phyloP scores from a whole-genome alignment of 2,113 vertebrate genomes.

The Poecilia latipinna region DNA sequence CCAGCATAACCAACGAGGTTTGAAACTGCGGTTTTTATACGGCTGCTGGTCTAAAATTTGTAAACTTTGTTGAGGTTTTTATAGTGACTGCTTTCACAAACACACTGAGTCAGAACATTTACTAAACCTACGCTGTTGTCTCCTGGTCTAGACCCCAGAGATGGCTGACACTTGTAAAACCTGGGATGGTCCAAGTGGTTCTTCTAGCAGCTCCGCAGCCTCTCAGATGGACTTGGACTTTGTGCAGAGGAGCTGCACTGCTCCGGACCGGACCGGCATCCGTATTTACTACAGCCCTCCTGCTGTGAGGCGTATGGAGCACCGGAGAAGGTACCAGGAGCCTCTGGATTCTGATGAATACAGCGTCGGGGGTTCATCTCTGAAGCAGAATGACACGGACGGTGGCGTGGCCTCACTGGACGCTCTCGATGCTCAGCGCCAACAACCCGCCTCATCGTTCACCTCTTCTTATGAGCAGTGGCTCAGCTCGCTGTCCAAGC shows the following conservation, averaged over 20 bases:
- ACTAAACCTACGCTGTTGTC: not conserved
- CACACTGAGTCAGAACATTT: not conserved
- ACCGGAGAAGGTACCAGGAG: conserved; percentile 60
- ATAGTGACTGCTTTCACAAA: not conserved
- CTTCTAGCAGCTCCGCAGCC: conserved; percentile 73
- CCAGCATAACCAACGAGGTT: conserved; percentile 83
- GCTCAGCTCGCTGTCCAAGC: conserved; percentile 92
- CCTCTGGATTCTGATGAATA: conserved; percentile 9
- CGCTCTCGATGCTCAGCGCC: conserved; percentile 29
- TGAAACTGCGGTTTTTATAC: not conserved
- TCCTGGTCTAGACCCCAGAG: conserved; percentile 57
- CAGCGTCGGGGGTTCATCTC: conserved; percentile 37
- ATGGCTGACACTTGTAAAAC: conserved; percentile 79
- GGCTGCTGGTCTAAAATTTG: not conserved
- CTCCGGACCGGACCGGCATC: conserved; percentile 94
- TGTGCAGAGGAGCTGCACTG: conserved; percentile 93
- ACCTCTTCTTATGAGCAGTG: conserved; percentile 86
- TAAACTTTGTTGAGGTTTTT: not conserved
- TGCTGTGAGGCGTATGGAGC: conserved; percentile 84
- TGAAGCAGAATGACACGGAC: conserved; percentile 8
- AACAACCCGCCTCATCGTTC: conserved; percentile 43
- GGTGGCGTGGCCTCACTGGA: not conserved
- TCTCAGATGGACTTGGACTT: conserved; percentile 81
- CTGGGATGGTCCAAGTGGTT: conserved; percentile 84
- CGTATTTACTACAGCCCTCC: conserved; percentile 98